Evolutionary conservation across 2,797 vertebrate species (phyloP), one percentile per base, ranked within the genome.

Genomic region (Poecilia picta): DNA sequence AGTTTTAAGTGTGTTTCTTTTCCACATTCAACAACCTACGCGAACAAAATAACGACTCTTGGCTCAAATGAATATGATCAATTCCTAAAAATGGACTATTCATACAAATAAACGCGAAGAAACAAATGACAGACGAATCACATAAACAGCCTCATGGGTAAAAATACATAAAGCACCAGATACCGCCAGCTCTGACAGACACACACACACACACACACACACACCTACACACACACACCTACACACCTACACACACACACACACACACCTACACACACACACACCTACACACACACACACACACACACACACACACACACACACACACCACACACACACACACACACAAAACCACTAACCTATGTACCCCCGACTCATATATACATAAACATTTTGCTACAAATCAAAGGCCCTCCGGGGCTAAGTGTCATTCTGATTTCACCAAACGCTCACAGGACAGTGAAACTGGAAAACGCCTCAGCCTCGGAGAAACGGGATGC

Each of bases 321-420:
- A n/a, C n/a, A n/a, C n/a, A n/a, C n/a, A n/a, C n/a, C 47, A 51
- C 45, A 45, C 45, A 46, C 45, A 12, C 45, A 11, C 49, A 51
- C 49, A 20, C 49, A 51, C 28, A 31, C 57, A 28, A 13, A 49
- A 51, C 71, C 25, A 18, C 64, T n/a, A 66, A 18, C n/a, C 31
- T 33, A 33, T 16, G 57, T 85, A 59, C 75, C 85, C 79, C 85
- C 15, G 15, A 47, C 46, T 47, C 46, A 47, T 16, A 16, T 47
- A 16, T 51, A 89, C 70, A 88, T 85, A 93, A 89, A 93, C 90
- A 89, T 73, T 23, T 49, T 78, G 81, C 89, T 89, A n/a, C 89
- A 93, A 90, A 83, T 88, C 89, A 94, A 92, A 94, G 86, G 85
- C 33, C 76, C 72, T 51, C 4, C 4, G 84, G 79, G 86, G 55